Percentiles rank a stretch among this genome's conserved stretches.
Evolutionary conservation across 2,113 vertebrate genomes (phyloP).

Genomic region (Oreochromis spilurus): DNA sequence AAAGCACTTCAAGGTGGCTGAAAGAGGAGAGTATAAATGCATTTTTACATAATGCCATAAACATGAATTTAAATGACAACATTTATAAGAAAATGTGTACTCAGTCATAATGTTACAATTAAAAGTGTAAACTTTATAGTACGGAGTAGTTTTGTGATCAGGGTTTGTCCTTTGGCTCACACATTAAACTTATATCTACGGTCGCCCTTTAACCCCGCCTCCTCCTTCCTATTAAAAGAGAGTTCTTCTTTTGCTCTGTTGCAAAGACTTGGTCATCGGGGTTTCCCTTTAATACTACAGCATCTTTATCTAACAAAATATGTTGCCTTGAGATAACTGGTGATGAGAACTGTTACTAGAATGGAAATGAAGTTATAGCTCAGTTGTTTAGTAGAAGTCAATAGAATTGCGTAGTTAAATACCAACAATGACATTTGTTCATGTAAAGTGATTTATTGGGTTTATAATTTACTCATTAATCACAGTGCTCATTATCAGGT

Average conservation of each 20-base stretch:
- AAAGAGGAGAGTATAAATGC: slow-evolving; percentile 5
- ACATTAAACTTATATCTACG: neutral
- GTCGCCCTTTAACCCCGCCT: neutral
- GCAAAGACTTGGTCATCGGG: neutral
- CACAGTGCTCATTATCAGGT: neutral
- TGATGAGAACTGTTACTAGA: neutral
- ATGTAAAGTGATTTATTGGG: neutral
- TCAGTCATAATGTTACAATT: neutral
- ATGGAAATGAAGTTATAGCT: neutral
- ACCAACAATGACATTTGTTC: neutral
- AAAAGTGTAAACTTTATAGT: neutral
- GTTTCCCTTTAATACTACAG: neutral
- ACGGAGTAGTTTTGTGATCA: neutral
- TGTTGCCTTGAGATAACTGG: neutral
- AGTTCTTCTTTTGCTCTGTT: neutral
- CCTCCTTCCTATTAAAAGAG: neutral
- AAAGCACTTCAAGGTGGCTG: slow-evolving; percentile 3
- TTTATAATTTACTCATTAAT: slow-evolving; percentile 1
- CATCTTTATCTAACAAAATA: neutral
- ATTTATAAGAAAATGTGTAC: neutral
- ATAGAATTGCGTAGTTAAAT: neutral
- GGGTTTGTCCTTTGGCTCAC: neutral
- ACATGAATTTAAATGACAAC: neutral
- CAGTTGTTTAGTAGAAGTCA: neutral
- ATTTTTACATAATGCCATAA: neutral